phyloP scores from a whole-genome alignment of 2,888 invertebrate species.

The Leptopilina syphax region DNA sequence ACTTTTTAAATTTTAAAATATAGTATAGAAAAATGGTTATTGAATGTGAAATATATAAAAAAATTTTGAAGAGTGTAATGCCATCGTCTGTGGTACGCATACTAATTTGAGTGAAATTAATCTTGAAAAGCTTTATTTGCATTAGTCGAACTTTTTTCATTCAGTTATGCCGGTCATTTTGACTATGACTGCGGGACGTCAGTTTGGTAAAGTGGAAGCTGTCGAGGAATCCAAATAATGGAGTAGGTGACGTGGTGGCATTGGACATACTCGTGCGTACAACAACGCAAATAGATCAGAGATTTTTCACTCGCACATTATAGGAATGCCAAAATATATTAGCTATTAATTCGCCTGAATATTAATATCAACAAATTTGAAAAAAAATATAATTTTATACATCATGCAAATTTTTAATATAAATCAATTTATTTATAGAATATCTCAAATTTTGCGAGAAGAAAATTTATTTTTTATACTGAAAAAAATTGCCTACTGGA shows the following conservation, averaged over 20 bases:
- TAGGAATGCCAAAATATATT: neutral
- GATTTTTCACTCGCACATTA: neutral
- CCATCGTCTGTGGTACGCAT: neutral
- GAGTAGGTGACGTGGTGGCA: conserved; percentile 61
- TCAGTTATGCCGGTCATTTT: conserved; percentile 40
- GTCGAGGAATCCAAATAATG: conserved; percentile 62
- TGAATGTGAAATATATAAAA: too few species aligned
- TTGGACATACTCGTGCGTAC: conserved; percentile 48
- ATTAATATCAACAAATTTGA: too few species aligned
- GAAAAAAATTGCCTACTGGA: too few species aligned
- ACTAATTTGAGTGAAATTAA: neutral
- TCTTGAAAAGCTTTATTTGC: conserved; percentile 22
- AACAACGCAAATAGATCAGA: neutral
- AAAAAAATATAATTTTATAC: too few species aligned
- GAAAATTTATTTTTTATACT: too few species aligned
- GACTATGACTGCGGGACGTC: conserved; percentile 43
- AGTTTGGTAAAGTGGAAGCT: conserved; percentile 45
- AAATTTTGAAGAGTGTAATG: too few species aligned
- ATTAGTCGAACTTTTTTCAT: conserved; percentile 30
- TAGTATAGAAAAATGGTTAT: too few species aligned
- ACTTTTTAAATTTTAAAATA: too few species aligned
- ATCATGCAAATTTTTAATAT: too few species aligned
- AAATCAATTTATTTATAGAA: too few species aligned
- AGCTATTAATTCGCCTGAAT: too few species aligned
- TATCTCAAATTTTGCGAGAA: too few species aligned